A percentile compares a stretch with the other conserved stretches of the same genome.
Evolutionary conservation across 53 echinoderm and acorn worm species (phyloP).

Genomic region (Temnopleurus reevesii): DNA sequence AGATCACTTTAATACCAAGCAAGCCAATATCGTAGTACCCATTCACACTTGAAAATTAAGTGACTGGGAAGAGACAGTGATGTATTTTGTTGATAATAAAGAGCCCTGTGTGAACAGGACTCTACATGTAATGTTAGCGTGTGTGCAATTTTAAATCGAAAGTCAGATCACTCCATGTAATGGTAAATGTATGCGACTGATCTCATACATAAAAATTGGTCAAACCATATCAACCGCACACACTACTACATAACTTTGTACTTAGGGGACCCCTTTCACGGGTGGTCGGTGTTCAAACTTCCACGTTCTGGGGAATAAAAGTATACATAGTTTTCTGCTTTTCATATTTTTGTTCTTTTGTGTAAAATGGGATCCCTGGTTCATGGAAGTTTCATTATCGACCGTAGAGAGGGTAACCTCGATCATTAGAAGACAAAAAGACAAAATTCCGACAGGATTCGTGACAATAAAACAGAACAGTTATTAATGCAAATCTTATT

Average conservation of each 20-base stretch:
- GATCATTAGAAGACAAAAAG: conserved; percentile 22
- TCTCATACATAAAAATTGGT: conserved; percentile 32
- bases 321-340: conserved; percentile 59
- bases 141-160: conserved; percentile 58
- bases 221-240: conserved; percentile 32
- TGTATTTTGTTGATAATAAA: neutral
- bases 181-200: conserved; percentile 28
- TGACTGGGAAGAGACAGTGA: conserved; percentile 34
- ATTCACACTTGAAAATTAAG: neutral
- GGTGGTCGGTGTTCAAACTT: conserved; percentile 21
- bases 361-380: conserved; percentile 49
- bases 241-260: conserved; percentile 47
- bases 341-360: conserved; percentile 46
- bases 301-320: conserved; percentile 43
- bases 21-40: neutral
- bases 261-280: conserved; percentile 8
- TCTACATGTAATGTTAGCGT: conserved; percentile 50
- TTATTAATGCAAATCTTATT: conserved; percentile 9
- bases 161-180: conserved; percentile 9
- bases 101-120: conserved; percentile 23
- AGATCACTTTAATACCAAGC: conserved; percentile 19
- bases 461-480: conserved; percentile 60
- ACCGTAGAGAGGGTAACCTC: conserved; percentile 38
- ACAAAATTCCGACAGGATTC: conserved; percentile 37
- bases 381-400: conserved; percentile 35